Evolutionary conservation across 1,140 invertebrate genomes (phyloP).

Genomic region (Zophobas atratus): DNA sequence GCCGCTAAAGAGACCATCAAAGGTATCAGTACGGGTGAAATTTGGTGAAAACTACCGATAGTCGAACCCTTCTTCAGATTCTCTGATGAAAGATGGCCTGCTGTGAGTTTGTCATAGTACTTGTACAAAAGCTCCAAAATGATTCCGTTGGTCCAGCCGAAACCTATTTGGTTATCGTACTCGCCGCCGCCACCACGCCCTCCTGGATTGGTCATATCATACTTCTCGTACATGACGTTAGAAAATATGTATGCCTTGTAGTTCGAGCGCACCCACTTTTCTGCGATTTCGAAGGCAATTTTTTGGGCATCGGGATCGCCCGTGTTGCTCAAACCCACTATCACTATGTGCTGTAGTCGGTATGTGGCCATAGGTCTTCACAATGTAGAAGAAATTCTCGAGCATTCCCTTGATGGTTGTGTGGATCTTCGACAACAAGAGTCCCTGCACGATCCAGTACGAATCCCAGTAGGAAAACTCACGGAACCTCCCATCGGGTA

Average conservation of each 20-base stretch:
- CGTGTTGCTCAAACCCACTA: slow-evolving; percentile 89
- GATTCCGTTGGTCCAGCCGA: slow-evolving; percentile 92
- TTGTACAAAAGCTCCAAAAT: slow-evolving; percentile 82
- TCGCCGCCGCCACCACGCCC: slow-evolving; percentile 86
- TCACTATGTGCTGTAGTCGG: slow-evolving; percentile 92
- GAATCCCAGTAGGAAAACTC: slow-evolving; percentile 98
- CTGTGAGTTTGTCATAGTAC: slow-evolving; percentile 73
- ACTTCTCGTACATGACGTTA: slow-evolving; percentile 92
- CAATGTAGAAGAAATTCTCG: slow-evolving; percentile 83
- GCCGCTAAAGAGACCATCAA: slow-evolving; percentile 70
- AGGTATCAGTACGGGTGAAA: slow-evolving; percentile 70
- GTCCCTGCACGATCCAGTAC: slow-evolving; percentile 92
- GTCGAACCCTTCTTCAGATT: slow-evolving; percentile 22
- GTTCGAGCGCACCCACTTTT: slow-evolving; percentile 88
- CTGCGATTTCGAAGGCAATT: slow-evolving; percentile 81
- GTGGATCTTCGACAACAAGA: slow-evolving; percentile 88
- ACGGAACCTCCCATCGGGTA: slow-evolving; percentile 93
- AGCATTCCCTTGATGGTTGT: slow-evolving; percentile 87
- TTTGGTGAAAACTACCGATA: slow-evolving; percentile 66
- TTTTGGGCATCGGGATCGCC: slow-evolving; percentile 85
- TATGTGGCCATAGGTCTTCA: slow-evolving; percentile 86
- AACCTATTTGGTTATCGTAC: slow-evolving; percentile 88
- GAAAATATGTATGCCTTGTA: slow-evolving; percentile 84
- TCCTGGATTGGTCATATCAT: slow-evolving; percentile 83
- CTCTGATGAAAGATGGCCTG: slow-evolving; percentile 50